Conservation (phyloP, 2,113 vertebrate genomes). For the Lonchura striata region DNA sequence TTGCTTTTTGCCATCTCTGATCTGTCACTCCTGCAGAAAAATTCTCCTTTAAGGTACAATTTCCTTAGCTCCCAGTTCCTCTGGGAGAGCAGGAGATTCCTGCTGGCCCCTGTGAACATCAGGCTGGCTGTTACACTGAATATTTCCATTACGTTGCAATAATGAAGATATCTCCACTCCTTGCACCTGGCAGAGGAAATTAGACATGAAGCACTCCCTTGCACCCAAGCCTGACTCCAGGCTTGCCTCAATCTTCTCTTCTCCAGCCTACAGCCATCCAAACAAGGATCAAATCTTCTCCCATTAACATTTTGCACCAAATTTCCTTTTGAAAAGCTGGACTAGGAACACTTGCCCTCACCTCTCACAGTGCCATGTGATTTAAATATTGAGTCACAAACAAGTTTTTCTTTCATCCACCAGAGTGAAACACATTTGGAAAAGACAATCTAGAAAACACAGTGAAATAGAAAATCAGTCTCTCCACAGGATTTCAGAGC, state of each 20-base stretch:
- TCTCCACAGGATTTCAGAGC: background rate
- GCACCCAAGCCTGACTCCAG: background rate
- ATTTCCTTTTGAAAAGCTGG: background rate
- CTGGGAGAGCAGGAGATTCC: background rate
- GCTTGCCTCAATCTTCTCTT: background rate
- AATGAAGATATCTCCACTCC: background rate
- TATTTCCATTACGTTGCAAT: rapidly evolving
- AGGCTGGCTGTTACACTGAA: background rate
- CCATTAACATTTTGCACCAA: background rate
- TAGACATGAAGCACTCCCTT: background rate
- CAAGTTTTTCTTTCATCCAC: background rate
- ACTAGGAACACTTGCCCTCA: background rate
- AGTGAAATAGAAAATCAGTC: background rate
- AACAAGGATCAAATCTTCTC: background rate
- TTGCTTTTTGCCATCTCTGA: background rate
- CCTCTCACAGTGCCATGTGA: background rate
- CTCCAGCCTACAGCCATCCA: background rate
- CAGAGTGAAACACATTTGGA: background rate
- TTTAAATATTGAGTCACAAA: background rate
- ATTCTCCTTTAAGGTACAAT: background rate
- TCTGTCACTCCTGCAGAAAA: background rate
- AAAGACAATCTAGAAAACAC: background rate
- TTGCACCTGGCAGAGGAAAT: background rate
- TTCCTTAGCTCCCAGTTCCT: background rate
- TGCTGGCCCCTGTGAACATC: background rate